phyloP scores from a whole-genome alignment of 2,888 invertebrate genomes.

The Chrysodeixis includens region DNA sequence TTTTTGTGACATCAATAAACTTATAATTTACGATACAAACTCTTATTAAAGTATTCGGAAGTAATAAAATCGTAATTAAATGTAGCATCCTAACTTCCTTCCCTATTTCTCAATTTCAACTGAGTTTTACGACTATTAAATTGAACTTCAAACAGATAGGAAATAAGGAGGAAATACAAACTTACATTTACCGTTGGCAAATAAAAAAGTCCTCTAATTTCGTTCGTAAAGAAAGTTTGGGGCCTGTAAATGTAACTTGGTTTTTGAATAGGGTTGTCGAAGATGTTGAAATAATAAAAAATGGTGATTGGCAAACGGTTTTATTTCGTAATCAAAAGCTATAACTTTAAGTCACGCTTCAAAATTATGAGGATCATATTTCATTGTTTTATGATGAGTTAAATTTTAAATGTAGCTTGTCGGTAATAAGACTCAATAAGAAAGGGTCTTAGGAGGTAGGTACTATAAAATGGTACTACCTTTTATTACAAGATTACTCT shows the following conservation, averaged over 20 bases:
- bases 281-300: slow-evolving; percentile 44
- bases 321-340: slow-evolving; percentile 43
- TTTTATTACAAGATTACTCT: no score
- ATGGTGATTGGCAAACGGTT: slow-evolving; percentile 43
- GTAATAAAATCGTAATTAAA: slow-evolving; percentile 52
- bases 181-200: slow-evolving; percentile 38
- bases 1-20: slow-evolving; percentile 16
- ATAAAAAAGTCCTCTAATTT: neutral
- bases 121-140: slow-evolving; percentile 55
- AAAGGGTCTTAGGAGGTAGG: no score
- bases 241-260: slow-evolving; percentile 33
- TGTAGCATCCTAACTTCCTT: slow-evolving; percentile 33
- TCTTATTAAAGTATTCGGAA: slow-evolving; percentile 47
- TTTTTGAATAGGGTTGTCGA: slow-evolving; percentile 40
- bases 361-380: slow-evolving; percentile 9
- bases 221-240: neutral
- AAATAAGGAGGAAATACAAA: slow-evolving; percentile 54
- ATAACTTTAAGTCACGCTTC: neutral
- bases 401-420: neutral
- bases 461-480: no score
- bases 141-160: slow-evolving; percentile 49
- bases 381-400: slow-evolving; percentile 9
- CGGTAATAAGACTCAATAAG: no score
- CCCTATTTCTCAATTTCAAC: slow-evolving; percentile 50
- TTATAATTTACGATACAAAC: slow-evolving; percentile 29